Evolutionary conservation across 2,797 vertebrate species (phyloP), one percentile per base, ranked within the genome.

Genomic region (Pangasius larnaudii): DNA sequence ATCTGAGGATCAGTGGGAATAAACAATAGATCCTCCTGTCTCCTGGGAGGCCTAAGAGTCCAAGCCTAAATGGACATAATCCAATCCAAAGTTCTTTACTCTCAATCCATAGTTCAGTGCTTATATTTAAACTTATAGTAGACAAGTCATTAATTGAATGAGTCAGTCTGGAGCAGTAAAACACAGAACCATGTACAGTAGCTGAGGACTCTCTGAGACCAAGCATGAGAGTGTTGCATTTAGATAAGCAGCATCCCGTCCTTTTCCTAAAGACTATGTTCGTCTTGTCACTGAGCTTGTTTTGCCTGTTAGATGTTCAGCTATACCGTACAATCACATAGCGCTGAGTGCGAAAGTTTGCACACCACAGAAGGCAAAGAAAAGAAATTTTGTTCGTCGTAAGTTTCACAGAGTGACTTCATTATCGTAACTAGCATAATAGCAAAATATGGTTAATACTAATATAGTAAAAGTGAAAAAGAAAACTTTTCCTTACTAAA

Each of bases 1-100:
- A 93, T 94, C 94, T 92, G 96, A 94, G 95, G 96, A 96, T 96
- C 96, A 96, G 93, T 95, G 93, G 92, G 91, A 94, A 92, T 88
- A 92, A 93, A 97, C 96, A 96, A 97, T 96, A 93, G 94, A 92
- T 92, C 93, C 95, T 67, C 39, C 91, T 94, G 94, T 93, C 92
- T 89, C 88, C 91, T 91, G 87, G 93, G 93, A 93, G 93, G 94
- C 92, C 78, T 91, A 90, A 91, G 94, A 95, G 93, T 74, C 93
- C 93, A 90, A 87, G 93, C 91, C 85, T 86, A 91, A 93, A 93
- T 93, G 94, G 94, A 92, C 91, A n/a, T 90, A 92, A 94, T 96
- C 94, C 94, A 95, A 93, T 95, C 94, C 59, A 77, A 42, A 94
- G 92, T 90, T 79, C 65, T 90, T 92, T 87, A 94, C 93, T 95